Evolutionary conservation across 2,888 invertebrate species (phyloP), one percentile per base, ranked within the genome.

Genomic region (Sarcophaga subvicina): DNA sequence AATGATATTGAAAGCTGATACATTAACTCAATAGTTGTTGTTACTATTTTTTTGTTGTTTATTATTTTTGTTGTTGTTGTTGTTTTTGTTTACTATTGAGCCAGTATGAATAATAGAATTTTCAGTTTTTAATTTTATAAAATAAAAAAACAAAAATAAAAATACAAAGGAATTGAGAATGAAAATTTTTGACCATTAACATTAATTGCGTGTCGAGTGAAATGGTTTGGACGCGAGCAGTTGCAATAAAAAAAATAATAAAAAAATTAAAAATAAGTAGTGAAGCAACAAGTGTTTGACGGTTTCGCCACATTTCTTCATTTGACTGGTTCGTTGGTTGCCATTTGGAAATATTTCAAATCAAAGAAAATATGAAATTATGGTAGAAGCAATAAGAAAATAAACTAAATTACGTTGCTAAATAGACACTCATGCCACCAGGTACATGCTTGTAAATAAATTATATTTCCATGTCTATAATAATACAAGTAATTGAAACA

Each of bases 151-250:
- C 3, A 79, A 80, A 72, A 62, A n/a, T n/a, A n/a, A 64, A 12
- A 76, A 81, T 1, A 60, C 59, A 62, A 27, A n/a, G 49, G 54
- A 37, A 64, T 63, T 45, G 63, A 80, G 17, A 80, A 67, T 77
- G 64, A 82, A 82, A 47, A 64, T 47, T 82, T 76, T 80, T 88
- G 84, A 84, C 82, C 86, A 88, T 88, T 86, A 88, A 80, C 82
- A 77, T 78, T 84, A 72, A 84, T 80, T 84, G 80, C 84, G 70
- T 84, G 80, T 71, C 66, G 84, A 76, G 66, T 66, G 71, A 17
- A 17, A 54, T 54, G 54, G 54, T 54, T 54, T 54, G 12, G 71
- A 27, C 17, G 49, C 71, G 37, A 37, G 37, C 37, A 37, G 10
- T 37, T 10, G 60, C 63, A 66, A 62, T 27, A 79, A 63, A 14